Conservation (phyloP, 2,888 invertebrate genomes). For the Polymixis flavicincta region DNA sequence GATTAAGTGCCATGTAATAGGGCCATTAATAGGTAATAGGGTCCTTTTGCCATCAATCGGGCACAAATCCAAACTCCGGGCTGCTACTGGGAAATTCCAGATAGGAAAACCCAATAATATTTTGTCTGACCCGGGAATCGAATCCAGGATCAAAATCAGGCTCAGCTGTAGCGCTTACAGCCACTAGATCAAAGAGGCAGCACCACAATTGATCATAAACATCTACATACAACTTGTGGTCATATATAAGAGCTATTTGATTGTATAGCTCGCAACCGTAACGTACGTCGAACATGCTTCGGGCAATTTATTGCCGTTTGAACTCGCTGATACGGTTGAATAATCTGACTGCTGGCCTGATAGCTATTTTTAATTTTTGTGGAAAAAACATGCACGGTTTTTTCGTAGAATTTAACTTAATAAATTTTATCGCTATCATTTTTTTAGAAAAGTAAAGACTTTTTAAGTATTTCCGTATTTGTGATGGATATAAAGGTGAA, state of each 20-base stretch:
- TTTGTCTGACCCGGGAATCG: too few species aligned
- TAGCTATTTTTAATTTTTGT: slow-evolving; percentile 43
- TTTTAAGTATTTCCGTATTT: too few species aligned
- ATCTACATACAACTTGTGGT: neutral
- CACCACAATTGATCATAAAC: slow-evolving; percentile 17
- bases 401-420: neutral
- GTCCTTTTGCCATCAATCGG: too few species aligned
- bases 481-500: too few species aligned
- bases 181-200: too few species aligned
- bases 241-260: slow-evolving; percentile 15
- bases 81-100: too few species aligned
- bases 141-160: too few species aligned
- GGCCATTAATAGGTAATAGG: too few species aligned
- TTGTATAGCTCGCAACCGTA: slow-evolving; percentile 18
- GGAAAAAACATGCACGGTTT: slow-evolving; percentile 12
- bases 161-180: too few species aligned
- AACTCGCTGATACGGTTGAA: slow-evolving; percentile 40
- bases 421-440: neutral
- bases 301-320: slow-evolving; percentile 56
- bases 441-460: neutral
- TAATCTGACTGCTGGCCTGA: slow-evolving; percentile 30
- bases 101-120: too few species aligned
- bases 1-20: too few species aligned
- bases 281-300: slow-evolving; percentile 39
- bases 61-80: too few species aligned